Evolutionary conservation across 2,113 vertebrate species (phyloP).

Genomic region (Speoplatyrhinus poulsoni): DNA sequence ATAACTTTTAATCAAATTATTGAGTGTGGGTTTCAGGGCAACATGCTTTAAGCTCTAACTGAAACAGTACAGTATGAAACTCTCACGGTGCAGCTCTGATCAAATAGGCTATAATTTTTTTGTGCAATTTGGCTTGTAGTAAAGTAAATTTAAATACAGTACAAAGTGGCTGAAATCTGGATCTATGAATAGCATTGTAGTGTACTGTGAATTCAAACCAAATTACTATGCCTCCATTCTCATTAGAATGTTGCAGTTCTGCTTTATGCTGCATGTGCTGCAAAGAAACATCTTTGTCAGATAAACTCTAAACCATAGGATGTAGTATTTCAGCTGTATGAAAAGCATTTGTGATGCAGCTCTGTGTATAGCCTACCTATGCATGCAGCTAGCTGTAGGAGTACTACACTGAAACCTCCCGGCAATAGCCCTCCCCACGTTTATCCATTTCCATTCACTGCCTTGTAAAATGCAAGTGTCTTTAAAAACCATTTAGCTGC

Average conservation of each 20-base stretch:
- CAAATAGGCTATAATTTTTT: background rate
- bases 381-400: constrained; percentile 19
- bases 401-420: constrained; percentile 37
- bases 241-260: background rate
- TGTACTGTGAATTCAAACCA: too few species aligned
- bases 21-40: constrained; percentile 47
- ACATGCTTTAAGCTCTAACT: constrained; percentile 52
- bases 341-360: constrained; percentile 6
- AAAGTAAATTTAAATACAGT: too few species aligned
- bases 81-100: background rate
- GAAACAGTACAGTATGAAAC: constrained; percentile 23
- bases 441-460: constrained; percentile 57
- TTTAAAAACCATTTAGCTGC: constrained; percentile 78
- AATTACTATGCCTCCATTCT: background rate
- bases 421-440: constrained; percentile 43
- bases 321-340: constrained; percentile 8
- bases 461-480: constrained; percentile 65
- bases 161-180: too few species aligned
- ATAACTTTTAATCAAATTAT: constrained; percentile 72
- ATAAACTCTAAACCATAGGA: background rate
- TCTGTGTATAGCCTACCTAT: constrained; percentile 10
- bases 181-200: too few species aligned
- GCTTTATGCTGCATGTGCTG: background rate
- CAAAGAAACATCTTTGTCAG: background rate
- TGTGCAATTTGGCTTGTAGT: too few species aligned